Conservation (phyloP, 53 echinoderm and acorn worm species). For the Temnopleurus reevesii region DNA sequence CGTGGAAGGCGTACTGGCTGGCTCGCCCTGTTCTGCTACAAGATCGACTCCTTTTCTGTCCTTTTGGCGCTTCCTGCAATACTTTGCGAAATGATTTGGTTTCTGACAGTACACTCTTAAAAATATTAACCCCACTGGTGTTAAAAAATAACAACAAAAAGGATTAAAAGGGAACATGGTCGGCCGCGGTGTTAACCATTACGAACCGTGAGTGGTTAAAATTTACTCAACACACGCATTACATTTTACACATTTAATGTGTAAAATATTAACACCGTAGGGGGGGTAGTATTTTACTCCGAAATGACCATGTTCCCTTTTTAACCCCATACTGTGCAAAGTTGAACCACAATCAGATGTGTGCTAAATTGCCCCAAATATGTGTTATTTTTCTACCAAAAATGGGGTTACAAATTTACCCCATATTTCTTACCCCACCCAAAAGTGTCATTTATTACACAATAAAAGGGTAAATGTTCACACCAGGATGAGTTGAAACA, state of each 20-base stretch:
- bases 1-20: neutral
- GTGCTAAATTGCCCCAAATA: too few relatives aligned
- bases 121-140: neutral
- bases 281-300: neutral
- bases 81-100: slow-evolving; percentile 17
- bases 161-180: neutral
- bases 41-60: neutral
- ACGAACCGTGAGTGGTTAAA: neutral
- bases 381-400: too few relatives aligned
- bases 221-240: neutral
- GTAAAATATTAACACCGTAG: neutral
- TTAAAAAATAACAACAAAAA: neutral
- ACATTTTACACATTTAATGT: neutral
- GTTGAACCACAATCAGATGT: too few relatives aligned
- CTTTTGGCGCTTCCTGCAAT: neutral
- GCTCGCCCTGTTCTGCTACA: neutral
- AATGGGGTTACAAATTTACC: too few relatives aligned
- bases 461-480: too few relatives aligned
- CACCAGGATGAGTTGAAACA: too few relatives aligned
- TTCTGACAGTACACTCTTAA: slow-evolving; percentile 5
- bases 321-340: too few relatives aligned
- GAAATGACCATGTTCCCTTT: too few relatives aligned
- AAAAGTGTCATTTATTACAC: too few relatives aligned
- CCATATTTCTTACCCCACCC: too few relatives aligned
- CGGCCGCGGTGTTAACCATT: neutral